Evolutionary conservation across 2,888 invertebrate species (phyloP), one percentile per base, ranked within the genome.

Genomic region (Lepas anatifera): DNA sequence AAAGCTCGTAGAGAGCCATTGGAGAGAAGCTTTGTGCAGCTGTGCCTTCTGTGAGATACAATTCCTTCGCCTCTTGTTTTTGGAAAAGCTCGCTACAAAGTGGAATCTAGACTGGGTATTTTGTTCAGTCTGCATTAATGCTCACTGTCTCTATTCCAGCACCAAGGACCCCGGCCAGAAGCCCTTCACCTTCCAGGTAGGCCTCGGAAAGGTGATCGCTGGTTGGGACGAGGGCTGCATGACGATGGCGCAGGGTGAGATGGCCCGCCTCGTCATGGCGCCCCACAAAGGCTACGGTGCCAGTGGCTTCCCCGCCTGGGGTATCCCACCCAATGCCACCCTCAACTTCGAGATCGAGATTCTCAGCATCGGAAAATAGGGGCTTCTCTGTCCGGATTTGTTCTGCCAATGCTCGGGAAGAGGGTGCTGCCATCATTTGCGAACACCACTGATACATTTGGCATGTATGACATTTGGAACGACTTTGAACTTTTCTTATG

Each of bases 291-390:
- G 66, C 39, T 66, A 66, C 39, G 66, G 66, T 4, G 39, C 39
- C 25, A 27, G 25, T 13, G 66, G 66, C 39, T 66, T 66, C 27
- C 39, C 66, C 39, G 39, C 66, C 39, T 66, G 66, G 66, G 66
- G 66, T 18, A 66, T 66, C 66, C 37, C 66, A 6, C 39, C 39
- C 66, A 39, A 39, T 18, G 66, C 66, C 37, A 66, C 66, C 27
- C 66, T 66, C 66, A 37, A 39, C 37, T 66, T 66, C 66, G 66
- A 66, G 37, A 66, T 66, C 66, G 66, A 66, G 66, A 37, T 66
- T 0, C 39, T 66, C 11, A 39, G 25, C 25, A 37, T 66, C 39
- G 39, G 66, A 16, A 27, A 66, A 2, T 66, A 58, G 58, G 35
- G 25, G 48, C 16, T n/a, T n/a, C n/a, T n/a, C n/a, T n/a, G n/a